Base-by-base conservation (phyloP, 30 jellyfish, hydroid and myxozoan genomes). In the Chrysaora quinquecirrha region DNA sequence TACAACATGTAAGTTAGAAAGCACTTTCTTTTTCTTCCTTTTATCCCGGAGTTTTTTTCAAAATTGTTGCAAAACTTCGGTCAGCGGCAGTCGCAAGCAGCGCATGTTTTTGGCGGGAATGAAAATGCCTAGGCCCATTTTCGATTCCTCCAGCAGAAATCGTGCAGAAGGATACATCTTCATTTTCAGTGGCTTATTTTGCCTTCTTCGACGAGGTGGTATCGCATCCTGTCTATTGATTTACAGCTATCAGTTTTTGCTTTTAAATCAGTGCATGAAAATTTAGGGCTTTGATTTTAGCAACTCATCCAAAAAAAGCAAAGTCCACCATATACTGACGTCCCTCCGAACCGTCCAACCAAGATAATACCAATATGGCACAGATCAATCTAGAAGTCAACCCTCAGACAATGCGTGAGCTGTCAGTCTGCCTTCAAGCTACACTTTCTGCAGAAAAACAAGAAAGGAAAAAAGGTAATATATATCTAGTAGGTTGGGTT, bases 61-160 rank as follows among this genome's bases (percentile, higher is more conserved):
- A n/a, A n/a, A n/a, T n/a, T n/a, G n/a, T n/a, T n/a, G n/a, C n/a
- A n/a, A n/a, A n/a, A n/a, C n/a, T n/a, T n/a, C n/a, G 89, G 89
- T 64, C 81, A 62, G 89, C 89, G 81, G 89, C 19, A 58, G 27
- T 52, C 60, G 14, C 10, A 22, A 34, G 10, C 52, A 62, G 89
- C 89, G 89, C 89, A 78, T 78, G 89, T 62, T 62, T 76, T 78
- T 78, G 89, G 89, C 89, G 89, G 81, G 89, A 78, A 76, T 76
- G 89, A 73, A 81, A 78, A 76, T 76, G 33, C 48, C 61, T 32
- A 32, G 61, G 82, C 82, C 87, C 19, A 25, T 33, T 30, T 68
- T 10, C 63, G 31, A 30, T 27, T 14, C 48, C 50, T 71, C 30
- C 28, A 28, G 20, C 21, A 43, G 21, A 1, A 47, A 0, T 27